Percentiles rank a stretch among this genome's conserved stretches.
These are phyloP conservation scores for Neocrepidodera transversa DNA, from an alignment of 2,888 invertebrate species.

Conservation along the genomic window DNA sequence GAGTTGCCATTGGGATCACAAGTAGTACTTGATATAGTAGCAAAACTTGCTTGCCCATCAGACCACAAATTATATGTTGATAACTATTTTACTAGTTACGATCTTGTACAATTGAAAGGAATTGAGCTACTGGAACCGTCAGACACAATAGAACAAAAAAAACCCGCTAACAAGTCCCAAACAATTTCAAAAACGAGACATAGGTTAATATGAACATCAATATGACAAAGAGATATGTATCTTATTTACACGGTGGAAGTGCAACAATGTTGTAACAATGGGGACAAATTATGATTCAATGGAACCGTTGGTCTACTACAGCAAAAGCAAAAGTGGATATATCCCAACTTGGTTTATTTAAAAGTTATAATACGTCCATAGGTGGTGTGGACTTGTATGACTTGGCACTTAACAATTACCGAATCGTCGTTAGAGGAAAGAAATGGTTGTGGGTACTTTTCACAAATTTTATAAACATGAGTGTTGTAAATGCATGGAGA, in stretches of 20 bases:
- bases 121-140: constrained; percentile 19
- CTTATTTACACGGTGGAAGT: constrained; percentile 22
- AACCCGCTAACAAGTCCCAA: neutral
- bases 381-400: neutral
- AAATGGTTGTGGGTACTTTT: too few relatives aligned
- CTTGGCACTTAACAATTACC: neutral
- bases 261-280: constrained; percentile 22
- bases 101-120: constrained; percentile 19
- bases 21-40: constrained; percentile 38
- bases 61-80: too few relatives aligned
- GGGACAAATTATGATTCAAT: constrained; percentile 12
- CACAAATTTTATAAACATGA: too few relatives aligned
- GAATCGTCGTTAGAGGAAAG: too few relatives aligned
- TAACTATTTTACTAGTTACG: constrained; percentile 10
- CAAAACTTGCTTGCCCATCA: too few relatives aligned
- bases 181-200: constrained; percentile 3
- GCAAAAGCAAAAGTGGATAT: constrained; percentile 15
- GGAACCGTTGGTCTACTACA: constrained; percentile 10
- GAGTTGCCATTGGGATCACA: constrained; percentile 31
- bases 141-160: constrained; percentile 19
- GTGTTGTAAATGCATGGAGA: too few relatives aligned
- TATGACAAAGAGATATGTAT: constrained; percentile 12
- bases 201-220: too few relatives aligned
- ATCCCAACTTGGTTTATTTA: neutral
- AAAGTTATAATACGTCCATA: constrained; percentile 6